Percentiles rank a stretch among this genome's conserved stretches.
Evolutionary conservation across 2,797 vertebrate species (phyloP).

Genomic region (Apogon talboti): DNA sequence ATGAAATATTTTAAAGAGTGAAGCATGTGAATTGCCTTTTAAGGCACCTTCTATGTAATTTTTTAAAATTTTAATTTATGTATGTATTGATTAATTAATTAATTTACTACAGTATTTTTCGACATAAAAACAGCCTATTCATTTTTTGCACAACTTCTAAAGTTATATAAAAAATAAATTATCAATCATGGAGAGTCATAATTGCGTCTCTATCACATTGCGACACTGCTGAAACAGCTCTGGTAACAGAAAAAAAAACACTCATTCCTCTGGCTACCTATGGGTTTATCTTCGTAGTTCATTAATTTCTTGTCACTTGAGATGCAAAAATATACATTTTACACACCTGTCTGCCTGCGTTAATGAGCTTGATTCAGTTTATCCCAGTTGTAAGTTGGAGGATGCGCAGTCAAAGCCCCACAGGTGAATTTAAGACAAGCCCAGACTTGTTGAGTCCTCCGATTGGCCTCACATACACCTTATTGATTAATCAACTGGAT

Average conservation of each 20-base stretch:
- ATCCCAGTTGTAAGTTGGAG: conserved; percentile 4
- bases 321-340: conserved; percentile 4
- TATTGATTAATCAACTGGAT: conserved; percentile 56
- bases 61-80: no score
- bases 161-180: not conserved
- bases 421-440: conserved; percentile 58
- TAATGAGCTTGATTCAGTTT: conserved; percentile 24
- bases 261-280: not conserved
- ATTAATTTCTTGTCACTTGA: conserved; percentile 8
- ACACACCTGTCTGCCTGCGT: conserved; percentile 52
- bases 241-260: not conserved
- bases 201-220: no score
- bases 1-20: not conserved
- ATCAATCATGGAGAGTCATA: no score
- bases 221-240: not conserved
- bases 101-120: not conserved
- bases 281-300: conserved; percentile 1
- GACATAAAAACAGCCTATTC: no score
- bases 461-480: conserved; percentile 36
- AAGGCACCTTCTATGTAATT: no score
- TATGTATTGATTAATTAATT: not conserved
- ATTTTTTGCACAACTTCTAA: not conserved
- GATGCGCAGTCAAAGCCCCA: not conserved
- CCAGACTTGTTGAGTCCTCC: conserved; percentile 42
- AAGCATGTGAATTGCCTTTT: no score